Evolutionary conservation across 2,888 invertebrate species (phyloP).

Genomic region (Keiferia lycopersicella): DNA sequence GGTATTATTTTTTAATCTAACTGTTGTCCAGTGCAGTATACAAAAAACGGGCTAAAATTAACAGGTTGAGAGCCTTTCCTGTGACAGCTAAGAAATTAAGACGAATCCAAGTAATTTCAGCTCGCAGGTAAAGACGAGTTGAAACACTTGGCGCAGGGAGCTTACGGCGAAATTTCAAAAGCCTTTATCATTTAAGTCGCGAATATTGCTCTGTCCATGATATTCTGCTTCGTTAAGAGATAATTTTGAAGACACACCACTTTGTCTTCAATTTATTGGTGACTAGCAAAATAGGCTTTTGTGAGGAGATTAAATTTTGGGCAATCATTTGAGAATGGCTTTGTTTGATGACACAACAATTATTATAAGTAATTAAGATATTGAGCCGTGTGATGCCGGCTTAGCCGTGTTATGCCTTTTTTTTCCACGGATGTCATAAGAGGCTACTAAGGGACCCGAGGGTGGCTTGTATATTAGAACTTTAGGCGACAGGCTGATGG

Average conservation of each 20-base stretch:
- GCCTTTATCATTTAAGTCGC: constrained; percentile 53
- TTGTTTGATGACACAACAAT: too few relatives aligned
- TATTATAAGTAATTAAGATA: too few relatives aligned
- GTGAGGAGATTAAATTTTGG: background rate
- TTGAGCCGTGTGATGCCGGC: too few relatives aligned
- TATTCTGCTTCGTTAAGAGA: constrained; percentile 41
- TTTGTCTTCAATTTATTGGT: constrained; percentile 10
- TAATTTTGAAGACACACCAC: constrained; percentile 35
- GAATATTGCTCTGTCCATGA: constrained; percentile 46
- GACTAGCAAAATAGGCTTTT: background rate
- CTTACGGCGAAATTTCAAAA: constrained; percentile 49
- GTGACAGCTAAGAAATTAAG: constrained; percentile 58
- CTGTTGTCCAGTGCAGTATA: too few relatives aligned
- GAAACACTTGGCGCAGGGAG: constrained; percentile 50
- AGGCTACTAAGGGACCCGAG: too few relatives aligned
- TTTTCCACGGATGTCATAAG: too few relatives aligned
- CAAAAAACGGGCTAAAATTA: background rate
- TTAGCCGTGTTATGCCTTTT: too few relatives aligned
- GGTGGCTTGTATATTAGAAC: too few relatives aligned
- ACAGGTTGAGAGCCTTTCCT: constrained; percentile 22
- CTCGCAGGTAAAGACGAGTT: constrained; percentile 48
- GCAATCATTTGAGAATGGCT: background rate
- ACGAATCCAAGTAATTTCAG: constrained; percentile 53
- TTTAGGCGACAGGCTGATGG: too few relatives aligned
- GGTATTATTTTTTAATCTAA: too few relatives aligned